Percentiles rank a stretch among this genome's conserved stretches.
Evolutionary conservation across 2,113 vertebrate genomes (phyloP).

Genomic region (Empidonax traillii): DNA sequence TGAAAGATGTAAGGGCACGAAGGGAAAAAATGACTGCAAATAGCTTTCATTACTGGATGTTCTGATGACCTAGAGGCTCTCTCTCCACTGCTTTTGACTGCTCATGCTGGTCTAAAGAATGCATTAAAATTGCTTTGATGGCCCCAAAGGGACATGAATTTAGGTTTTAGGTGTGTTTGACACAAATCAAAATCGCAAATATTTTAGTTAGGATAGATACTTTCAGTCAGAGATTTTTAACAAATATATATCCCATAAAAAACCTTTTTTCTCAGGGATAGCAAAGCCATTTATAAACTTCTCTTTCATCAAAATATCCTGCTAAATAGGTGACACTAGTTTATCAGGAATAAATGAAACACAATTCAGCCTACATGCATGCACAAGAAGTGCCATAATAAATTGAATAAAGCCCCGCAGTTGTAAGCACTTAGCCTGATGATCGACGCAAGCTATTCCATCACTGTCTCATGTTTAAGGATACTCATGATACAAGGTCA

Average conservation of each 20-base stretch:
- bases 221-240: neutral
- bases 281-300: neutral
- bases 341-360: neutral
- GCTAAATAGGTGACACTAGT: accelerated
- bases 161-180: neutral
- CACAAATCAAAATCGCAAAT: neutral
- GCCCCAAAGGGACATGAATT: neutral
- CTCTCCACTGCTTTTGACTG: neutral
- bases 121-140: neutral
- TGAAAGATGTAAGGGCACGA: neutral
- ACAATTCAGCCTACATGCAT: neutral
- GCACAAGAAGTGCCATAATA: neutral
- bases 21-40: neutral
- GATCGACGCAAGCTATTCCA: neutral
- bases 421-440: neutral
- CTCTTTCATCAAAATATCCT: neutral
- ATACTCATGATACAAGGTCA: neutral
- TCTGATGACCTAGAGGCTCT: neutral
- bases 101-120: neutral
- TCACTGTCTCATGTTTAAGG: neutral
- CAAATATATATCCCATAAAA: neutral
- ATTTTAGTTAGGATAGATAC: neutral
- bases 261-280: neutral
- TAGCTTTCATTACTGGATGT: neutral
- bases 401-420: neutral